A percentile compares a stretch with the other conserved stretches of the same genome.
phyloP scores from a whole-genome alignment of 1,140 invertebrate species.

The Ips typographus region DNA sequence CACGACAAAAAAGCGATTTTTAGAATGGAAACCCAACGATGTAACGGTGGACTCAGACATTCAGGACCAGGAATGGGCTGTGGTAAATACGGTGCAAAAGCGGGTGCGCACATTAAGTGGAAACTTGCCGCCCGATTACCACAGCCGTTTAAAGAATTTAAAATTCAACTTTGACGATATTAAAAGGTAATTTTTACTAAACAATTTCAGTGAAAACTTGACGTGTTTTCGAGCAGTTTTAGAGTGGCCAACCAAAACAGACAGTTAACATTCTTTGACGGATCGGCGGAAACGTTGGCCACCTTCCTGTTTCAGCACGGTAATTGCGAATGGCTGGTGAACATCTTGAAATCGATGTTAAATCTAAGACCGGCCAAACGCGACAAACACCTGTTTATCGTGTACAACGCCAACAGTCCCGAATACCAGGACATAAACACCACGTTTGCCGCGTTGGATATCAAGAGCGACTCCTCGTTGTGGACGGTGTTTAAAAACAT shows the following conservation, averaged over 20 bases:
- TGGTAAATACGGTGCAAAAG: slow-evolving; percentile 70
- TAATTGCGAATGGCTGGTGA: slow-evolving; percentile 77
- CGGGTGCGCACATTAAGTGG: slow-evolving; percentile 58
- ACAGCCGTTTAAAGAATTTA: slow-evolving; percentile 56
- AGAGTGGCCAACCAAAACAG: slow-evolving; percentile 66
- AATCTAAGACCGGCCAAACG: slow-evolving; percentile 66
- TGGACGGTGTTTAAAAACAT: slow-evolving; percentile 73
- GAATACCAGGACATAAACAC: slow-evolving; percentile 71
- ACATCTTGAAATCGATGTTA: slow-evolving; percentile 61
- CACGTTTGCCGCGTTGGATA: slow-evolving; percentile 82
- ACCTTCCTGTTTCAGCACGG: slow-evolving; percentile 84
- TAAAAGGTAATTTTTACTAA: too few relatives aligned
- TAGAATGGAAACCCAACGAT: slow-evolving; percentile 80
- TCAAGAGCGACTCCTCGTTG: slow-evolving; percentile 66
- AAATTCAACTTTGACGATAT: slow-evolving; percentile 66
- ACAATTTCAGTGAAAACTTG: too few relatives aligned
- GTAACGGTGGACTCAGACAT: slow-evolving; percentile 72
- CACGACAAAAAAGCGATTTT: slow-evolving; percentile 56
- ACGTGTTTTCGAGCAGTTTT: slow-evolving; percentile 54
- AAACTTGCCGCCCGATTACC: slow-evolving; percentile 49
- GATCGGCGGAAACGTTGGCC: slow-evolving; percentile 73
- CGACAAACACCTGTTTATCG: slow-evolving; percentile 70
- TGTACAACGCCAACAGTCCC: slow-evolving; percentile 62
- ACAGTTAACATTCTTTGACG: slow-evolving; percentile 69
- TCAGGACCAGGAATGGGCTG: slow-evolving; percentile 79